These are phyloP conservation scores for Drosophila seclusa DNA, from an alignment of 2,888 invertebrate genomes.

Conservation along the genomic window DNA sequence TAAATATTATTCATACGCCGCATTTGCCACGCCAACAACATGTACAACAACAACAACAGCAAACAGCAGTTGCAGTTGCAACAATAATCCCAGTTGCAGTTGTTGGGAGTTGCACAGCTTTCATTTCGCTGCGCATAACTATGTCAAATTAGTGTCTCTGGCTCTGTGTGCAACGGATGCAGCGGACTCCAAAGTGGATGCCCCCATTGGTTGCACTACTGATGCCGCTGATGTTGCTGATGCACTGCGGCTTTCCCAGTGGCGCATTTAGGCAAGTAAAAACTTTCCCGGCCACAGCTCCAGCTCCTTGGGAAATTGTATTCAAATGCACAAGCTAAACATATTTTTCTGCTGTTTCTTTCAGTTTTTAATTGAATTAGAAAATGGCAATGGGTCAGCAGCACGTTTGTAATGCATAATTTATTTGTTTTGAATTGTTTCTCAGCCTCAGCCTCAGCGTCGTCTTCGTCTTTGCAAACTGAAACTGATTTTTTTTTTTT, in stretches of 20 bases:
- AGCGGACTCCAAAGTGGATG: slow-evolving; percentile 23
- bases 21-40: slow-evolving; percentile 51
- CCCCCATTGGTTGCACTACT: slow-evolving; percentile 27
- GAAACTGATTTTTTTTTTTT: slow-evolving; percentile 53
- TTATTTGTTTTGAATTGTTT: slow-evolving; percentile 66
- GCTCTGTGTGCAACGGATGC: slow-evolving; percentile 42
- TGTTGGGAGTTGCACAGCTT: slow-evolving; percentile 55
- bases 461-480: slow-evolving; percentile 20
- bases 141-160: slow-evolving; percentile 77
- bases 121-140: slow-evolving; percentile 77
- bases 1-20: slow-evolving; percentile 77
- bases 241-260: slow-evolving; percentile 60
- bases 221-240: not conserved
- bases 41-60: not conserved
- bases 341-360: slow-evolving; percentile 18
- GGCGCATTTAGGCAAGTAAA: slow-evolving; percentile 60
- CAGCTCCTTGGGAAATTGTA: slow-evolving; percentile 72
- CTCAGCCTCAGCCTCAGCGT: not conserved
- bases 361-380: slow-evolving; percentile 78
- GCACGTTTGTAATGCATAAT: slow-evolving; percentile 81
- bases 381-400: slow-evolving; percentile 81
- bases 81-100: slow-evolving; percentile 36
- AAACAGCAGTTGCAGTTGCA: not conserved
- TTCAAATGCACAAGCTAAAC: slow-evolving; percentile 67
- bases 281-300: slow-evolving; percentile 62